Evolutionary conservation across 2,797 vertebrate species (phyloP), one percentile per base, ranked within the genome.

Genomic region (Diplodus sargus): DNA sequence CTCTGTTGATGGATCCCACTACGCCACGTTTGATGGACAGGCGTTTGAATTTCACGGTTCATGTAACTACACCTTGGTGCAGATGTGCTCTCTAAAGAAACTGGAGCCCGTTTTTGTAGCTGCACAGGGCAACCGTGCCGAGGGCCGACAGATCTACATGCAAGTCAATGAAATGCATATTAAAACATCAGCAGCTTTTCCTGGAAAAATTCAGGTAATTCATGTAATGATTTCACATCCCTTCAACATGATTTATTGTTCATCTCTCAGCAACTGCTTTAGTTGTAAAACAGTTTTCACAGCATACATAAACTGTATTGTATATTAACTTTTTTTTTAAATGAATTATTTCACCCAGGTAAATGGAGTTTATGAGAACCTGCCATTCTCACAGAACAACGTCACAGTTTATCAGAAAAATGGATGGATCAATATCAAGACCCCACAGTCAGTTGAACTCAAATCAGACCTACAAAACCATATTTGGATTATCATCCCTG

Each of bases 1-100:
- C 43, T 88, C 85, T 69, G 76, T 82, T 64, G 68, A 84, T 10
- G 81, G 86, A 77, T 77, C 82, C 25, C 90, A 91, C 20, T 90
- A 81, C 59, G 61, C 49, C 43, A 86, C 79, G 0, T 92, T 90
- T 79, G 92, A 93, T 65, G 79, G 88, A 60, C 56, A 69, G 12
- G 52, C 63, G 14, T 92, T 86, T 85, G 74, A 93, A 75, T 92
- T 92, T 75, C 82, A 87, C 28, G 84, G 86, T 78, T 90, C 79
- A 23, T 93, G 87, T 77, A 88, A 91, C 79, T 89, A 88, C 72
- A 86, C 74, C n/a, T 60, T 92, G 14, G 64, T 86, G 48, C 59
- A 83, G 51, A 83, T 66, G 0, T 83, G 80, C 75, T 43, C 73
- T 3, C 63, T 61, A 0, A 78, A 66, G 42, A 49, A 75, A 16